Evolutionary conservation across 2,888 invertebrate genomes (phyloP), one percentile per base, ranked within the genome.

Genomic region (Aporophyla lueneburgensis): DNA sequence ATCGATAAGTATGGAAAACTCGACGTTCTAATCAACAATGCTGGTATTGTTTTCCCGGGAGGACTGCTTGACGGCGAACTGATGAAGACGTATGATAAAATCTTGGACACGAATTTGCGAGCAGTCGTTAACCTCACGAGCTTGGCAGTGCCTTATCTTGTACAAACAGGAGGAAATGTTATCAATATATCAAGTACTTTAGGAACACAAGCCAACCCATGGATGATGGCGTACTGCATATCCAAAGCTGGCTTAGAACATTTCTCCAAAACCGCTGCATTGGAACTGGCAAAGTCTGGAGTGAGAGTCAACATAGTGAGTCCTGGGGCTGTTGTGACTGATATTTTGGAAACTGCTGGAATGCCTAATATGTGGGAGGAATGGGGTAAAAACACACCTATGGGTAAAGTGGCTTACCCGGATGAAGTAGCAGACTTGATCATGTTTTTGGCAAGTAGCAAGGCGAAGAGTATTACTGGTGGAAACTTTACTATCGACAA

Each of bases 291-390:
- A 71, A 78, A 92, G 0, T 95, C 96, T 86, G 95, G 91, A n/a
- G 97, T 98, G 1, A 94, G 98, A 70, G 98, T 98, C 0, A 98
- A 98, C 91, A 95, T 97, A 71, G 97, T 98, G 1, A 98, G 97
- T 90, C 98, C 98, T 56, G 98, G 98, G n/a, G 98, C 98, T 0
- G 97, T 97, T 1, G 98, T 65, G 5, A 83, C 82, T 21, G 65
- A 84, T 54, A 75, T 83, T 56, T 63, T 80, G 21, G 61, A 67
- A 24, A 63, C 27, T 5, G 85, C 66, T 21, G 85, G 85, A 0
- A 43, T 84, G 0, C 71, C 85, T n/a, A n/a, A n/a, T n/a, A n/a
- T n/a, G n/a, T n/a, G n/a, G n/a, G n/a, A n/a, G n/a, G n/a, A n/a
- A n/a, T n/a, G n/a, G n/a, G n/a, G n/a, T n/a, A n/a, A n/a, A n/a